Percentiles rank a stretch among this genome's conserved stretches.
These are phyloP conservation scores for Antheraea yamamai DNA, from an alignment of 2,888 invertebrate genomes.

Conservation along the genomic window DNA sequence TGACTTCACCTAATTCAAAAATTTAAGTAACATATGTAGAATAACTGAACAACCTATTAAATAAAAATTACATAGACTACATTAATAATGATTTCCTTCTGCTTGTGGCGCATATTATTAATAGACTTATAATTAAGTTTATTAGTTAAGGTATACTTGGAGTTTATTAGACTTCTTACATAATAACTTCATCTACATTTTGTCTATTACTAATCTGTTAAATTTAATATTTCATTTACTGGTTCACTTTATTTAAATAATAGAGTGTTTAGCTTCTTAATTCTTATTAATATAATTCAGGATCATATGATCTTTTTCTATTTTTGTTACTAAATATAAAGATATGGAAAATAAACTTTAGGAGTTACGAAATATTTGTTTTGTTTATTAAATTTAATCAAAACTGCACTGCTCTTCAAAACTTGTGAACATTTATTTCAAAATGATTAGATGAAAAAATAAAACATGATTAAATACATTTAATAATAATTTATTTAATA, in stretches of 20 bases:
- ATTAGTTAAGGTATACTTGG: too few relatives aligned
- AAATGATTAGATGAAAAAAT: background rate
- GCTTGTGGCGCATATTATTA: background rate
- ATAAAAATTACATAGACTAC: background rate
- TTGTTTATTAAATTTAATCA: conserved; percentile 17
- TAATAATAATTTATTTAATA: conserved; percentile 29
- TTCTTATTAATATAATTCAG: background rate
- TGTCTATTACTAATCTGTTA: background rate
- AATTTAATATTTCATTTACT: background rate
- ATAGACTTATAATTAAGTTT: too few relatives aligned
- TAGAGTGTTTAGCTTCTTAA: background rate
- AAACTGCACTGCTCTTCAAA: background rate
- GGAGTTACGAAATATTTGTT: conserved; percentile 17
- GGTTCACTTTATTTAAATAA: background rate
- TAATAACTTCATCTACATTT: too few relatives aligned
- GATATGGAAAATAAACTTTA: conserved; percentile 29
- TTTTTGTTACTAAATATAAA: conserved; percentile 36
- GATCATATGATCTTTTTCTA: conserved; percentile 23
- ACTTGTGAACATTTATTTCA: background rate
- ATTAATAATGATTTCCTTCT: background rate
- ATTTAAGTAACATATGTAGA: too few relatives aligned
- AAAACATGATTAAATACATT: conserved; percentile 28
- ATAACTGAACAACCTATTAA: too few relatives aligned
- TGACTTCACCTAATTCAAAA: too few relatives aligned
- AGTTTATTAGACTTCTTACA: too few relatives aligned